Evolutionary conservation across 1,140 invertebrate species (phyloP).

Genomic region (Zaprionus capensis): DNA sequence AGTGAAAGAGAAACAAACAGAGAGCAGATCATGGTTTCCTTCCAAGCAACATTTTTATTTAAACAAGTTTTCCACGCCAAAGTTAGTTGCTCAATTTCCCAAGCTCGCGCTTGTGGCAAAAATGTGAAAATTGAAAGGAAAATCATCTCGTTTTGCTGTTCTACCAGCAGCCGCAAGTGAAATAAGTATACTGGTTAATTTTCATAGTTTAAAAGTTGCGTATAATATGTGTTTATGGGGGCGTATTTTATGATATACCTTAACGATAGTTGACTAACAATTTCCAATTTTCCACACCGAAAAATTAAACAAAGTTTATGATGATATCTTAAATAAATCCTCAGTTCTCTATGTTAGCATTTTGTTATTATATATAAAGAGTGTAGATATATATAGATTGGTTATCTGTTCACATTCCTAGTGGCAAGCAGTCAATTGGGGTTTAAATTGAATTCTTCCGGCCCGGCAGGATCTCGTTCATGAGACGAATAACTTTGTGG

Average conservation of each 20-base stretch:
- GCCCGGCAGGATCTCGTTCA: conserved; percentile 23
- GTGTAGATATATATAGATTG: not conserved
- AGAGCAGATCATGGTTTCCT: not conserved
- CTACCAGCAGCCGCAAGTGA: not conserved
- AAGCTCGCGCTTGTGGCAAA: not conserved
- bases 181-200: not conserved
- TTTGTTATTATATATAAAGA: not conserved
- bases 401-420: not conserved
- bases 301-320: not conserved
- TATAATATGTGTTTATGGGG: not conserved
- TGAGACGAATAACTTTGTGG: conserved; percentile 32
- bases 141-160: not conserved
- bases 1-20: not conserved
- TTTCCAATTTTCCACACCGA: not conserved
- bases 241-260: not conserved
- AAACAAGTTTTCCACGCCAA: not conserved
- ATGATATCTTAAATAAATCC: not conserved
- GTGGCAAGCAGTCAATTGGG: conserved; percentile 1
- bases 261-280: not conserved
- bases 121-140: not conserved
- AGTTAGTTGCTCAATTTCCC: not conserved
- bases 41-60: not conserved
- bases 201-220: not conserved
- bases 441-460: conserved; percentile 13
- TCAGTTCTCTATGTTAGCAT: not conserved